Percentiles rank a stretch among this genome's conserved stretches.
Evolutionary conservation across 2,888 invertebrate species (phyloP).

Genomic region (Ophonus ardosiacus): DNA sequence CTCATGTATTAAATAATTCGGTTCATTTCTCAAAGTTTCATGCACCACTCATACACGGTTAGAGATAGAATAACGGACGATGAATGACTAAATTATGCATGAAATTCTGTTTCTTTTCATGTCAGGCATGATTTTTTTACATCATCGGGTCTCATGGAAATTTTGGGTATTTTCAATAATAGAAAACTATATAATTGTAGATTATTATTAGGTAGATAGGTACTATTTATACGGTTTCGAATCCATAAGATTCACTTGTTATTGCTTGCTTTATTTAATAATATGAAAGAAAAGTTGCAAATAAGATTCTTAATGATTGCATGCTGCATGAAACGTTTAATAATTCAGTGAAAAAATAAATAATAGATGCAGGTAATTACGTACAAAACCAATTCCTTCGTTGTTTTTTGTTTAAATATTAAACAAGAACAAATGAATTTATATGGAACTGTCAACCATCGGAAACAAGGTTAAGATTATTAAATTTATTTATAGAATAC

Average conservation of each 20-base stretch:
- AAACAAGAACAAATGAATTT: not conserved
- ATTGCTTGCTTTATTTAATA: slow-evolving; percentile 12
- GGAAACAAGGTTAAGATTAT: not conserved
- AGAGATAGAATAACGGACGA: no score
- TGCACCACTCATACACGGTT: no score
- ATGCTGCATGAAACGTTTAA: slow-evolving; percentile 28
- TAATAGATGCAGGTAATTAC: slow-evolving; percentile 12
- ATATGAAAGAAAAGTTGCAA: not conserved
- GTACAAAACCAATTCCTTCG: not conserved
- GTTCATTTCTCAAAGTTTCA: no score
- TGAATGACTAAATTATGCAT: no score
- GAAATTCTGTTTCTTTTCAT: no score
- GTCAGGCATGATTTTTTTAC: no score
- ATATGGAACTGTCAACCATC: not conserved
- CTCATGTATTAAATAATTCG: no score
- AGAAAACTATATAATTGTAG: no score
- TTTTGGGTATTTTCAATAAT: no score
- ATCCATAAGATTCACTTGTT: not conserved
- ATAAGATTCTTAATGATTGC: slow-evolving; percentile 20
- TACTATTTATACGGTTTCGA: not conserved
- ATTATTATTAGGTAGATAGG: no score
- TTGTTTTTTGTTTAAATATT: slow-evolving; percentile 11
- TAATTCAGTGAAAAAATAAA: slow-evolving; percentile 29
- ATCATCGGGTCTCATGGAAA: no score
- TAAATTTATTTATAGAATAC: not conserved